A percentile compares a stretch with the other conserved stretches of the same genome.
These are phyloP conservation scores for Pygocentrus nattereri DNA, from an alignment of 2,797 vertebrate species.

Conservation along the genomic window DNA sequence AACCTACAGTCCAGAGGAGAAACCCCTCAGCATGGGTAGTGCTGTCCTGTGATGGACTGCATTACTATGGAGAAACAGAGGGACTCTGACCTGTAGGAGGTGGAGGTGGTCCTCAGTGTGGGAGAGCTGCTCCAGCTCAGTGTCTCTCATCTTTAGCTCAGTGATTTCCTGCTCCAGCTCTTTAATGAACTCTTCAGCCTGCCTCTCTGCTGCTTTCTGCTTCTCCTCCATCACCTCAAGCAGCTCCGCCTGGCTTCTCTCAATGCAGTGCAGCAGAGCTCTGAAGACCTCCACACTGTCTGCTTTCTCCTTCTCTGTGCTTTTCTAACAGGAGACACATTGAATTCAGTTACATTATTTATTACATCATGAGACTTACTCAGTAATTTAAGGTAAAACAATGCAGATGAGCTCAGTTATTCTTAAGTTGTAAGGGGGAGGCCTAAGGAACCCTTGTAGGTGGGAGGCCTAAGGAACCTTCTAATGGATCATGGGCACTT, in stretches of 20 bases:
- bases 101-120: constrained; percentile 47
- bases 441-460: too few relatives aligned
- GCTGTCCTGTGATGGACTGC: too few relatives aligned
- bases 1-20: constrained; percentile 36
- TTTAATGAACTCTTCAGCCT: too few relatives aligned
- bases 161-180: constrained; percentile 47
- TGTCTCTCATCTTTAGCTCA: constrained; percentile 18
- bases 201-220: constrained; percentile 39
- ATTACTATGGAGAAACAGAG: constrained; percentile 15
- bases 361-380: too few relatives aligned
- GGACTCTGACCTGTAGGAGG: constrained; percentile 43
- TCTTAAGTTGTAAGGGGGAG: too few relatives aligned
- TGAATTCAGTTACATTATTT: too few relatives aligned
- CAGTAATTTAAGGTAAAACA: too few relatives aligned
- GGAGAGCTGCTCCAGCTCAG: constrained; percentile 41
- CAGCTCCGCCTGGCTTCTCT: constrained; percentile 51
- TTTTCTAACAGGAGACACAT: constrained; percentile 29
- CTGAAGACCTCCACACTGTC: constrained; percentile 24
- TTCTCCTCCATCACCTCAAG: constrained; percentile 39
- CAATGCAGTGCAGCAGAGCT: constrained; percentile 42
- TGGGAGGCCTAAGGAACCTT: too few relatives aligned
- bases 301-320: constrained; percentile 34
- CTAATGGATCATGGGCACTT: too few relatives aligned
- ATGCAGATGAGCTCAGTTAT: too few relatives aligned
- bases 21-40: not conserved